Percentiles rank a stretch among this genome's conserved stretches.
Conservation (phyloP, 1,140 invertebrate species). For the Teleogryllus occipitalis region DNA sequence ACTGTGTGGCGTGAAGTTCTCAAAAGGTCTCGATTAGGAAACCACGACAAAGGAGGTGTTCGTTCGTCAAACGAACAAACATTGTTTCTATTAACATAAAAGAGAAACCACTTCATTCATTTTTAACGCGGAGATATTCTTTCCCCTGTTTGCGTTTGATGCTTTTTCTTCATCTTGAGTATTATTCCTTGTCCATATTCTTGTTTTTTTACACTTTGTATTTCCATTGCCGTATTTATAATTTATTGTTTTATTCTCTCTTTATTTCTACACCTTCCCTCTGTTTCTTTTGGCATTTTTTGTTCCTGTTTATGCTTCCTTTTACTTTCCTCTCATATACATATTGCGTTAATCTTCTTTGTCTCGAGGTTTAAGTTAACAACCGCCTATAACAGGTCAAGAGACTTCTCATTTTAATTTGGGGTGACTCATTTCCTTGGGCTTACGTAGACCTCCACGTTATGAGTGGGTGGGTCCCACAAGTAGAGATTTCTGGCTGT, state of each 20-base stretch:
- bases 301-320: too few relatives aligned
- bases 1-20: background rate
- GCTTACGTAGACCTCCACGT: background rate
- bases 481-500: background rate
- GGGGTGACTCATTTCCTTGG: background rate
- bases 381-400: background rate
- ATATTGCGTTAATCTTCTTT: background rate
- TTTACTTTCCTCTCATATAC: too few relatives aligned
- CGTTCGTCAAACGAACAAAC: background rate
- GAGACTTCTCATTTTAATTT: background rate
- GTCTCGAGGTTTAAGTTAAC: background rate
- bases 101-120: background rate
- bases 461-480: background rate
- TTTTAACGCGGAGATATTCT: too few relatives aligned
- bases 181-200: background rate
- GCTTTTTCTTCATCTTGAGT: too few relatives aligned
- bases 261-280: background rate
- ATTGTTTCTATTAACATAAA: background rate
- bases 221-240: background rate
- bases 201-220: background rate
- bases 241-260: background rate
- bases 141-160: too few relatives aligned
- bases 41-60: background rate
- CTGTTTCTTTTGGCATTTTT: background rate
- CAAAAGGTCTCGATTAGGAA: background rate